Percentiles rank a stretch among this genome's conserved stretches.
Evolutionary conservation across 2,888 invertebrate genomes (phyloP).

Genomic region (Limnephilus rhombicus): DNA sequence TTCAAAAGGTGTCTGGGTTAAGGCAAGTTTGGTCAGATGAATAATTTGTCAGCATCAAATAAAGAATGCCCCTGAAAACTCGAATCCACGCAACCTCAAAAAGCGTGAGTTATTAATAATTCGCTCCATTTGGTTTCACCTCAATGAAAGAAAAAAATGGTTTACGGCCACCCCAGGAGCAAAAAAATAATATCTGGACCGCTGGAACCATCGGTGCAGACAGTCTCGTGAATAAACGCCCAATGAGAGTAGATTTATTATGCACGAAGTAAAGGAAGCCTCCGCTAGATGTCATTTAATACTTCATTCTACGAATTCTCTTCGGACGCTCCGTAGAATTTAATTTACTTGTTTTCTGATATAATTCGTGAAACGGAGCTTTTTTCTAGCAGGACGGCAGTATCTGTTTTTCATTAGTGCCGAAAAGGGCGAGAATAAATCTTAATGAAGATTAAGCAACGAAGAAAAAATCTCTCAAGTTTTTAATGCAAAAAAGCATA

Average conservation of each 20-base stretch:
- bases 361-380: conserved; percentile 7
- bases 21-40: background rate
- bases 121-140: background rate
- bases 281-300: conserved; percentile 25
- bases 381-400: background rate
- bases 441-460: conserved; percentile 28
- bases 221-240: background rate
- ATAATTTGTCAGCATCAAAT: background rate
- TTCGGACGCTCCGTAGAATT: conserved; percentile 15
- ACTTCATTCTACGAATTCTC: conserved; percentile 10
- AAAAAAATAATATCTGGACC: conserved; percentile 16
- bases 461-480: background rate
- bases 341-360: conserved; percentile 27
- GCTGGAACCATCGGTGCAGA: conserved; percentile 20
- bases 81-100: background rate
- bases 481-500: background rate
- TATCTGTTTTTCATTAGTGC: conserved; percentile 41
- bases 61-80: background rate
- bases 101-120: background rate
- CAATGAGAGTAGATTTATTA: conserved; percentile 14
- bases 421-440: conserved; percentile 28
- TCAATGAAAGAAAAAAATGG: background rate
- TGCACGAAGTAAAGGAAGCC: conserved; percentile 22
- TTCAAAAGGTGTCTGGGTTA: background rate
- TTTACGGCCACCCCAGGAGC: background rate